These are phyloP conservation scores for Acrossocheilus wenchowensis DNA, from an alignment of 2,797 vertebrate species.

Conservation along the genomic window DNA sequence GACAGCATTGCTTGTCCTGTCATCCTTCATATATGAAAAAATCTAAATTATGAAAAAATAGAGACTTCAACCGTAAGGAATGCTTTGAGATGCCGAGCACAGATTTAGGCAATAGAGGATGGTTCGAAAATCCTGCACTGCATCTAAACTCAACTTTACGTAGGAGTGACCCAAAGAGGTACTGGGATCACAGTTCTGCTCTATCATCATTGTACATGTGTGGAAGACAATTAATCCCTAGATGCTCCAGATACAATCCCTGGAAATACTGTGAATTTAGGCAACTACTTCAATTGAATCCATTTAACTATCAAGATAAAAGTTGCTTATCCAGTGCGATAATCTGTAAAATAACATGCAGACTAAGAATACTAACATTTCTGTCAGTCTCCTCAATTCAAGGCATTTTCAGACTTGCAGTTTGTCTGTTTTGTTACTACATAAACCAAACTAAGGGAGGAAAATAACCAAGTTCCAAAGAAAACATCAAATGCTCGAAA, in stretches of 20 bases:
- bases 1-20: constrained; percentile 71
- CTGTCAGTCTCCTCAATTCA: too few relatives aligned
- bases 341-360: not conserved
- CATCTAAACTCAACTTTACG: constrained; percentile 2
- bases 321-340: not conserved
- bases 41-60: constrained; percentile 58
- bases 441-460: not conserved
- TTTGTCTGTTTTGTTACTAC: not conserved
- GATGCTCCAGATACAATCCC: not conserved
- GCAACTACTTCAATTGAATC: not conserved
- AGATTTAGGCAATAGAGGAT: constrained; percentile 8
- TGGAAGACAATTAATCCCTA: not conserved
- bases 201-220: not conserved
- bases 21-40: constrained; percentile 72
- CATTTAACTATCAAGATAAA: not conserved
- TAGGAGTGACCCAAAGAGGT: constrained; percentile 23
- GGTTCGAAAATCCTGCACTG: not conserved
- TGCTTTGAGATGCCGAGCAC: constrained; percentile 31
- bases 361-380: not conserved
- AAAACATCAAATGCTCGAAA: not conserved
- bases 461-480: not conserved
- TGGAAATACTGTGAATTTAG: not conserved
- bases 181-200: constrained; percentile 6
- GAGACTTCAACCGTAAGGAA: constrained; percentile 48
- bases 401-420: not conserved